Evolutionary conservation across 2,888 invertebrate genomes (phyloP), one percentile per base, ranked within the genome.

Genomic region (Bugula neritina): DNA sequence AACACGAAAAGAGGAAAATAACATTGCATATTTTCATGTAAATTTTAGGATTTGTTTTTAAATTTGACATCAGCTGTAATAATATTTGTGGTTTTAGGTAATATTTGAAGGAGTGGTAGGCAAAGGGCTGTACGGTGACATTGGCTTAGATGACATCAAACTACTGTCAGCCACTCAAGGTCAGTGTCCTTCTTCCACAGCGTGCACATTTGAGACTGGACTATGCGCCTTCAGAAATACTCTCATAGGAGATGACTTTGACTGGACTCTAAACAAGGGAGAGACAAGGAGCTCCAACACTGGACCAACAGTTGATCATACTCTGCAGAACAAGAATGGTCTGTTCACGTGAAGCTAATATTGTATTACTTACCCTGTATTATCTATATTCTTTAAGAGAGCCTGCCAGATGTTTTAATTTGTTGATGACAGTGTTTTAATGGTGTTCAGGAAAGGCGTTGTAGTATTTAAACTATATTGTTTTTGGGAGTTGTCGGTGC

Each of bases 71-170:
- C n/a, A n/a, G n/a, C n/a, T n/a, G n/a, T n/a, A n/a, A n/a, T n/a
- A n/a, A n/a, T n/a, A n/a, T n/a, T n/a, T 43, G 43, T 43, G 29
- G 3, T n/a, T 63, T 2, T 31, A 77, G 72, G 73, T 81, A 25
- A 77, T 79, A 13, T 79, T 82, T 75, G 82, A 82, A 73, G 82
- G 78, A 5, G 75, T 80, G 43, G 76, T 79, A 5, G 81, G 82
- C 17, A 75, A 74, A 21, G 76, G 78, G 73, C 79, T 78, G 75
- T 74, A 75, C 54, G 80, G 80, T 25, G 80, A 80, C 73, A 79
- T 81, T 71, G 79, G 75, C 0, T 72, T 81, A 23, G 81, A 81
- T 77, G 81, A 81, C 74, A 75, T 80, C 71, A 5, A 34, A n/a
- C 63, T 63, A 10, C n/a, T 63, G 27, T 27, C 63, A 29, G 25